A percentile compares a stretch with the other conserved stretches of the same genome.
phyloP scores from a whole-genome alignment of 2,797 vertebrate species.

The Mionectes olivaceus region DNA sequence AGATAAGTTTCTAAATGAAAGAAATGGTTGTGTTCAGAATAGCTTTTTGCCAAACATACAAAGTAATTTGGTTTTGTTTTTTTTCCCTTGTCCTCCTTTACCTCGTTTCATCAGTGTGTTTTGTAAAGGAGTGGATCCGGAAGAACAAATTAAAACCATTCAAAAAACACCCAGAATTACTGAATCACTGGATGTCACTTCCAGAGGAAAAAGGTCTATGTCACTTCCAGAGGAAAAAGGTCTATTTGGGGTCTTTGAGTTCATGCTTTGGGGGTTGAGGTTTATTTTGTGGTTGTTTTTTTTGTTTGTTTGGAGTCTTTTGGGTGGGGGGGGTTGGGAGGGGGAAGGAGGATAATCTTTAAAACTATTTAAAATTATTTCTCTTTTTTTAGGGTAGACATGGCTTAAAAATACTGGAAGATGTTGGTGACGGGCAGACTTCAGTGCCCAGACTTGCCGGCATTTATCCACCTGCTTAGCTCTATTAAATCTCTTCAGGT shows the following conservation, averaged over 20 bases:
- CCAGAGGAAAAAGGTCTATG: rapidly evolving
- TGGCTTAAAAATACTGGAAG: not conserved
- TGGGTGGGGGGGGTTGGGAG: rapidly evolving
- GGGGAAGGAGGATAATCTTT: not conserved
- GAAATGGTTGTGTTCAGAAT: not conserved
- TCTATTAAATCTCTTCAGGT: not conserved
- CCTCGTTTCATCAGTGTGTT: not conserved
- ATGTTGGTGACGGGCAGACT: rapidly evolving
- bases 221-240: not conserved
- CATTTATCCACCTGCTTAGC: not conserved
- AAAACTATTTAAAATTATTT: not conserved
- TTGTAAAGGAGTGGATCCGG: not conserved
- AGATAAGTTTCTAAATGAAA: not conserved
- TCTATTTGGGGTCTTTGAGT: not conserved
- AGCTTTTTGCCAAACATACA: not conserved
- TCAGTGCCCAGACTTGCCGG: not conserved
- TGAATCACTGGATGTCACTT: not conserved
- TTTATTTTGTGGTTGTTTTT: not conserved
- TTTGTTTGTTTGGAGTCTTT: not conserved
- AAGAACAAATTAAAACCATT: not conserved
- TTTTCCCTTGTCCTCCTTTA: not conserved
- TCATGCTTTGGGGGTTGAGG: not conserved
- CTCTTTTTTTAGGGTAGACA: not conserved
- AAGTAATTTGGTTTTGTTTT: not conserved
- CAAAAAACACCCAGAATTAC: not conserved